Evolutionary conservation across 2,113 vertebrate species (phyloP).

Genomic region (Desmodus rotundus): DNA sequence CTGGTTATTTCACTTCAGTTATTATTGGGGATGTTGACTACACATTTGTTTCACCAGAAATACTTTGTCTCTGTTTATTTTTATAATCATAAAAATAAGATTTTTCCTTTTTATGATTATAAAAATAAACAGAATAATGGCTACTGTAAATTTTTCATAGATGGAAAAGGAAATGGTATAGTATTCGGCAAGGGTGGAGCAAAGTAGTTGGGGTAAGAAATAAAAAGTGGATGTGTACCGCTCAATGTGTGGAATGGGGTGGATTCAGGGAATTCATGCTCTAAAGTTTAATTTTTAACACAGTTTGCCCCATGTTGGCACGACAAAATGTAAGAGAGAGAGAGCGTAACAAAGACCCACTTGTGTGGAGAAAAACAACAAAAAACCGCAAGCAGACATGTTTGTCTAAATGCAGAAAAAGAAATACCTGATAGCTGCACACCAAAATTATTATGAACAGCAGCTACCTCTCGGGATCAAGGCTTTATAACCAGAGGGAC

Average conservation of each 20-base stretch:
- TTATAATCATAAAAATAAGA: background rate
- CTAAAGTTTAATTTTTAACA: background rate
- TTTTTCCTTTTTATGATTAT: too few relatives aligned
- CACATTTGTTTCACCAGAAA: background rate
- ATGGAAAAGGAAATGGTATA: background rate
- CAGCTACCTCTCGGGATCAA: background rate
- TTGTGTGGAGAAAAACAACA: background rate
- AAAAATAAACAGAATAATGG: constrained; percentile 1
- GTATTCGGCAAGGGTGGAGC: background rate
- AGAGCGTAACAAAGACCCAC: background rate
- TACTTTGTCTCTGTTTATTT: constrained; percentile 10
- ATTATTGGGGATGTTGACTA: background rate
- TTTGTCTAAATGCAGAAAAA: background rate
- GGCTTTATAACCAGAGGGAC: background rate
- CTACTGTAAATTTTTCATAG: constrained; percentile 10
- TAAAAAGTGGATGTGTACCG: background rate
- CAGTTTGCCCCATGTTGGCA: background rate
- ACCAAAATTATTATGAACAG: background rate
- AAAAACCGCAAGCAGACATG: background rate
- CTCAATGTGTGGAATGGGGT: background rate
- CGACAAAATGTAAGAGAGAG: background rate
- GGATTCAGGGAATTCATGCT: background rate
- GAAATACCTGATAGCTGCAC: background rate
- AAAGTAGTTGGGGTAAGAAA: background rate
- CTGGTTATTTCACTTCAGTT: constrained; percentile 9